Base-by-base conservation (phyloP, 2,888 invertebrate genomes). In the Acholoe squamosa region DNA sequence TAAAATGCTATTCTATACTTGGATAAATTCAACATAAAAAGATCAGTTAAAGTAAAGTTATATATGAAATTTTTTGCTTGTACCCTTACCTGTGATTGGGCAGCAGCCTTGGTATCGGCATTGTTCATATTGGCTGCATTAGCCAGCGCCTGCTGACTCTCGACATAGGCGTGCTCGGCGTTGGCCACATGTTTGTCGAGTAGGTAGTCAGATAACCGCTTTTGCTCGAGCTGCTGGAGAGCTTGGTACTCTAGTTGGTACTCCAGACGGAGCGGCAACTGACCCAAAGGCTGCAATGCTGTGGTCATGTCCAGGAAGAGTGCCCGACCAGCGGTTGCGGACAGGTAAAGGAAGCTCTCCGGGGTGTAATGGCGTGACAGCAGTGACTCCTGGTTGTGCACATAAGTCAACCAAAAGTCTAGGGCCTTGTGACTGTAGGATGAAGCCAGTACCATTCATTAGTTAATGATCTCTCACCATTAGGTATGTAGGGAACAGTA, bases 321-420 rank as follows among this genome's bases (percentile, higher is more conserved):
- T 91, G 96, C 96, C 77, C 97, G 96, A 52, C 96, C 96, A 91
- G 96, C 96, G 84, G 97, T 97, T 92, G 97, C 97, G 56, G 97
- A 96, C 91, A 97, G 95, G 56, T 97, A 96, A 93, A 98, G 97
- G 92, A 98, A 96, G 86, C 98, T 97, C 94, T 97, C 97, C 14
- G 97, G 96, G 5, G 97, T 97, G 96, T 98, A 98, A 95, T 98
- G 98, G 94, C 97, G 98, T 76, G 97, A 97, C 89, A 98, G 96
- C 28, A 98, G 97, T 28, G 97, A 97, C 95, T 98, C 98, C 92
- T 98, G 97, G 22, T 98, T 98, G 92, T 98, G 97, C 89, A 98
- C 96, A 95, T 98, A 98, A 91, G 98, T 97, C 92, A 98, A 97
- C 98, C 98, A 98, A 54, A 98, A 98, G 94, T 98, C 98, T 93